Evolutionary conservation across 2,113 vertebrate species (phyloP).

Genomic region (Prionailurus viverrinus): DNA sequence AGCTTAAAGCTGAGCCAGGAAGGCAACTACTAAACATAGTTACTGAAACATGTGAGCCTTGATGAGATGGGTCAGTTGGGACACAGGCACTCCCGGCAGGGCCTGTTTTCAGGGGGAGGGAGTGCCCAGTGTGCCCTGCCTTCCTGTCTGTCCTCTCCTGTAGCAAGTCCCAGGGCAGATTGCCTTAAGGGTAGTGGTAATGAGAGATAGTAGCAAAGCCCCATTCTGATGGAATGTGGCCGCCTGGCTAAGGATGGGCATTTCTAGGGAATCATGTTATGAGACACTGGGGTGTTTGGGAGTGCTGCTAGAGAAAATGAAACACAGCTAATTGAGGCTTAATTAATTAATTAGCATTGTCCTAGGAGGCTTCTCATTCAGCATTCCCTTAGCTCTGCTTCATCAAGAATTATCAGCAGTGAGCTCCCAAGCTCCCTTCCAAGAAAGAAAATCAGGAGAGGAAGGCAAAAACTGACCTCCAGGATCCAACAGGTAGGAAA

Average conservation of each 20-base stretch:
- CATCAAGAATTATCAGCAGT: background rate
- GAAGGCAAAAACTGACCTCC: background rate
- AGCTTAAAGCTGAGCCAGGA: background rate
- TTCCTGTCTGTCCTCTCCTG: background rate
- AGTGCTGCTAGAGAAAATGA: background rate
- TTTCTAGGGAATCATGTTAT: background rate
- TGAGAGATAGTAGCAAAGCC: background rate
- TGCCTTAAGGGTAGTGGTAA: background rate
- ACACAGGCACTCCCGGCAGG: background rate
- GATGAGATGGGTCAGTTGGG: background rate
- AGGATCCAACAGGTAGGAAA: background rate
- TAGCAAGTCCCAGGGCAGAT: background rate
- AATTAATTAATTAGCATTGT: slow-evolving; percentile 45
- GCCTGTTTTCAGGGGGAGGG: background rate
- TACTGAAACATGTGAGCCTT: background rate
- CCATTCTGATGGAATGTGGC: background rate
- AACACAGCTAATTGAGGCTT: background rate
- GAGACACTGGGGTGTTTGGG: background rate
- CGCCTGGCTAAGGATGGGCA: background rate
- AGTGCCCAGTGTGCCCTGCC: background rate
- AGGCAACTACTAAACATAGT: no score
- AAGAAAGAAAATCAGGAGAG: background rate
- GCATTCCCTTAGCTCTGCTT: background rate
- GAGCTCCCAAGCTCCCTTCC: background rate
- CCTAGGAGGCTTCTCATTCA: background rate